Evolutionary conservation across 2,797 vertebrate species (phyloP).

Genomic region (Poeciliopsis turneri): DNA sequence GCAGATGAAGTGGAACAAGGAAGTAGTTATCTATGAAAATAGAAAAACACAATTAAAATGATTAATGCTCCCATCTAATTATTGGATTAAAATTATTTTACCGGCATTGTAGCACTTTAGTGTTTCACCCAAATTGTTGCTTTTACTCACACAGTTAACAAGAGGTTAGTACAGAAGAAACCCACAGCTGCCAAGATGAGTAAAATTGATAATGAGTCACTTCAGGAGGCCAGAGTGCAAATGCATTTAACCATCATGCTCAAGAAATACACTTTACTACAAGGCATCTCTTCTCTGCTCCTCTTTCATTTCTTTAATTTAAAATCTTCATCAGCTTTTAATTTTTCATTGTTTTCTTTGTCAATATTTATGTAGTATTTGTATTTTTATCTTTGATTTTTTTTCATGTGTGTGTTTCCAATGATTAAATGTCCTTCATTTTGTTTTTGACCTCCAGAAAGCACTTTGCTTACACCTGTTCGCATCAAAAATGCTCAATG

Average conservation of each 20-base stretch:
- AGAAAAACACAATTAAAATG: conserved; percentile 5
- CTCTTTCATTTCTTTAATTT: not conserved
- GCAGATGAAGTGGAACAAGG: conserved; percentile 2
- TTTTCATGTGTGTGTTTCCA: no score
- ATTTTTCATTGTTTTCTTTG: not conserved
- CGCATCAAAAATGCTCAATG: not conserved
- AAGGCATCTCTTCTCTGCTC: conserved; percentile 23
- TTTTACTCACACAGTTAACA: conserved; percentile 34
- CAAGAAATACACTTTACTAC: conserved; percentile 42
- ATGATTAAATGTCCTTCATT: not conserved
- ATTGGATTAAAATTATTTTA: conserved; percentile 3
- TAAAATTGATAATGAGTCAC: conserved; percentile 68
- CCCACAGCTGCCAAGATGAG: conserved; percentile 47
- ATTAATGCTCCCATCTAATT: conserved; percentile 8
- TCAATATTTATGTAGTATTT: not conserved
- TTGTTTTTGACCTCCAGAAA: not conserved
- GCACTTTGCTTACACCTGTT: not conserved
- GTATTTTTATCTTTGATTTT: not conserved
- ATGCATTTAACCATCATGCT: conserved; percentile 50
- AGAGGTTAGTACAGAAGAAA: conserved; percentile 20
- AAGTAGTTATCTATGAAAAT: conserved; percentile 7
- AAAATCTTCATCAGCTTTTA: not conserved
- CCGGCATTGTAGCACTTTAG: conserved; percentile 23
- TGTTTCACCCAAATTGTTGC: conserved; percentile 1
- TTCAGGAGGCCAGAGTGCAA: conserved; percentile 52